phyloP scores from a whole-genome alignment of 2,113 vertebrate species.

The Pao palembangensis region DNA sequence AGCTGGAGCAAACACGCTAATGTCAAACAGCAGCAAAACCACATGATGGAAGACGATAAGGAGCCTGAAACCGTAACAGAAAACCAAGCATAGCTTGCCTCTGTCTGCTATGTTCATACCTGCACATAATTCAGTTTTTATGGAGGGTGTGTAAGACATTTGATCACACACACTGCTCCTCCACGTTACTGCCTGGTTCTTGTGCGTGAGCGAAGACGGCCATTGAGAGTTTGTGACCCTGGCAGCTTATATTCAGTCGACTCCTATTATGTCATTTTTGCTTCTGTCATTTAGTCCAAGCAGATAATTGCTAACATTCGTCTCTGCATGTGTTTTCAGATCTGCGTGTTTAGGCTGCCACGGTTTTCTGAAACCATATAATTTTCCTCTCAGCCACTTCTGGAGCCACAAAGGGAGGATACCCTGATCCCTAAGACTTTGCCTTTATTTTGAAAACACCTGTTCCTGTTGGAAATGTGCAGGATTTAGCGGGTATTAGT shows the following conservation, averaged over 20 bases:
- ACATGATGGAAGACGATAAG: no score
- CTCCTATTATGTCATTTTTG: background rate
- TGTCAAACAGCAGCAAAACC: no score
- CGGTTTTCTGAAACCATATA: slow-evolving; percentile 64
- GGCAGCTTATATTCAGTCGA: slow-evolving; percentile 1
- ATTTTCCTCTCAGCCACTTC: slow-evolving; percentile 46
- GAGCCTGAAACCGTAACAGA: no score
- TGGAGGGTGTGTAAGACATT: no score
- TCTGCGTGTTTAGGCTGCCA: slow-evolving; percentile 60
- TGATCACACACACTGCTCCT: no score
- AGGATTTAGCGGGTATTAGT: slow-evolving; percentile 57
- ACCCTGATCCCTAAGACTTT: slow-evolving; percentile 37
- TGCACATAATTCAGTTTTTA: no score
- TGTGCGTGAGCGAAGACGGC: background rate
- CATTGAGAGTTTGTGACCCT: background rate
- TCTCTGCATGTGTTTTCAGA: slow-evolving; percentile 42
- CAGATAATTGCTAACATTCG: slow-evolving; percentile 30
- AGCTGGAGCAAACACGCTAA: no score
- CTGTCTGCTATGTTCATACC: no score
- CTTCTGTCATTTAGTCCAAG: background rate
- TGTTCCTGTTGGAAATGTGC: slow-evolving; percentile 59
- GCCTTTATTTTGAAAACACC: slow-evolving; percentile 58
- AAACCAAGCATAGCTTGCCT: no score
- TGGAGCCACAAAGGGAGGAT: slow-evolving; percentile 37
- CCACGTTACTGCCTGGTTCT: no score